Evolutionary conservation across 2,113 vertebrate species (phyloP), one percentile per base, ranked within the genome.

Genomic region (Petrocephalus microphthalmus): DNA sequence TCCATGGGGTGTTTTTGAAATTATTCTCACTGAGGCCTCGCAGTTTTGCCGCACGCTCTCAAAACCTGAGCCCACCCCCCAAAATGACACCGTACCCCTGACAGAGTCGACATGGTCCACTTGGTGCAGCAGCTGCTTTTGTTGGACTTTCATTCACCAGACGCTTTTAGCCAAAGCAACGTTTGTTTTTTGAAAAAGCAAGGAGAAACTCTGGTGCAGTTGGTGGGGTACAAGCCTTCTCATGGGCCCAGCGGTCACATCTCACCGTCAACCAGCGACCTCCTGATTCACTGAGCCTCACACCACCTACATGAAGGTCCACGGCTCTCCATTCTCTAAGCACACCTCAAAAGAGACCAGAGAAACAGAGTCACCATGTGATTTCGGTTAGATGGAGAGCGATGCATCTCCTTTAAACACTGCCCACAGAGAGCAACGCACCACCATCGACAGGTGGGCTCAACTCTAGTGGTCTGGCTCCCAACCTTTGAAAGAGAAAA

Each of bases 391-490:
- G 45, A 25, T 86, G 85, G 88, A 67, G 71, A 37, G 3, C 37
- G 33, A 7, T 78, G 29, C 25, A 54, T 15, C 7, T 54, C 11
- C 53, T 54, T 54, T 54, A 19, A 54, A 88, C 89, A 85, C 89
- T 84, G 90, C 91, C 90, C 92, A 64, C 88, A 51, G 42, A 56
- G 91, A 89, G 91, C 92, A 92, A 93, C 92, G 51, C 88, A 91
- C 90, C 91, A 92, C 94, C 92, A 93, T 89, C 90, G 94, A 94
- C 94, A 94, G 94, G 93, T 94, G 93, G 92, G 90, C 90, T 92
- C 91, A 90, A 93, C 84, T 20, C 90, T 52, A 57, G 89, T 92
- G 87, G 89, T 91, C 91, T 89, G 74, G 83, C 93, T 95, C 91
- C 90, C 91, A 93, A 94, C 91, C 91, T 93, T 94, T 92, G 92